Evolutionary conservation across 1,140 invertebrate species (phyloP).

Genomic region (Drosophila novamexicana): DNA sequence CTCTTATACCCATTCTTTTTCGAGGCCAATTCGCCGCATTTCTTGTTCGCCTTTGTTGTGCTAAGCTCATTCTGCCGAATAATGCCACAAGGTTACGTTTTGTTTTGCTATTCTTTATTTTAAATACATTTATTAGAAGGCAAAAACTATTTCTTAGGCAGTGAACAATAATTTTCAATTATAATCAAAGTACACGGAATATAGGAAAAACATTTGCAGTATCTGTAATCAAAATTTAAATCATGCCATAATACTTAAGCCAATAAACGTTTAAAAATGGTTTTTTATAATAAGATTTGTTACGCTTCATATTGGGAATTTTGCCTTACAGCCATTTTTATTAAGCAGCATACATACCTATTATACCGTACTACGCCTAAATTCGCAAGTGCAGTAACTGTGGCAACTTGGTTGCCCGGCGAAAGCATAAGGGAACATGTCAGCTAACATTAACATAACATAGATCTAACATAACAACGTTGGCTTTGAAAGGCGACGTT

Average conservation of each 20-base stretch:
- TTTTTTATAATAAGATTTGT: no score
- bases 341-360: background rate
- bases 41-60: constrained; percentile 40
- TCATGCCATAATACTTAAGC: no score
- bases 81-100: background rate
- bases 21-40: constrained; percentile 12
- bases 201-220: no score
- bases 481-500: constrained; percentile 34
- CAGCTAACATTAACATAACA: constrained; percentile 25
- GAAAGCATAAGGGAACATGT: constrained; percentile 8
- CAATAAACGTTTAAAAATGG: no score
- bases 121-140: no score
- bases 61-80: constrained; percentile 24
- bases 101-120: background rate
- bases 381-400: constrained; percentile 1
- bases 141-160: no score
- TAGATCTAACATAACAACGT: constrained; percentile 25
- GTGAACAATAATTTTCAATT: no score
- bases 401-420: constrained; percentile 11
- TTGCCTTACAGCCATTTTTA: background rate
- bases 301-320: background rate
- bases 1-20: constrained; percentile 2
- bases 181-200: no score
- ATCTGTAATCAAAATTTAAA: no score
- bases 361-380: background rate